These are phyloP conservation scores for Mungos mungo DNA, from an alignment of 2,113 vertebrate genomes.

Conservation along the genomic window DNA sequence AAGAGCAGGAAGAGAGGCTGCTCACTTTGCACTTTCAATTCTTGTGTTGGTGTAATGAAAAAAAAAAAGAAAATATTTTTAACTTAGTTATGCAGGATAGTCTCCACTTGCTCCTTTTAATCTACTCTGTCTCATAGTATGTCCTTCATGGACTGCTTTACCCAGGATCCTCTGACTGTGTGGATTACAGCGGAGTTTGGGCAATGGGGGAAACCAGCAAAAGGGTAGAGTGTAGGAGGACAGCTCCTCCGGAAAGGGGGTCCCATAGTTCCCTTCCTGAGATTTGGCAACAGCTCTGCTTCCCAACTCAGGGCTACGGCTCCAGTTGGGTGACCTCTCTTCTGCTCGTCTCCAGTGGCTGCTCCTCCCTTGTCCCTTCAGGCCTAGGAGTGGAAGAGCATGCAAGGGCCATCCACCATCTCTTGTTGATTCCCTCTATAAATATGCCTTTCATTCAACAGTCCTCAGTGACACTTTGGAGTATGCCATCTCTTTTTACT, in stretches of 20 bases:
- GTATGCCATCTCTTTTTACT: background rate
- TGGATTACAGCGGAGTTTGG: background rate
- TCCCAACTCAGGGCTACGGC: background rate
- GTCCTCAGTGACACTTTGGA: background rate
- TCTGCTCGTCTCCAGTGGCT: background rate
- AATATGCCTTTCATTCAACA: background rate
- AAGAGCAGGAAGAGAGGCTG: background rate
- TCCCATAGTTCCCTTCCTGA: background rate
- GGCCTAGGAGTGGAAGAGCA: background rate
- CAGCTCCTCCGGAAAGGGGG: background rate
- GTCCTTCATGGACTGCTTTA: background rate
- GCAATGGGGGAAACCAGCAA: background rate
- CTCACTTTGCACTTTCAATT: background rate
- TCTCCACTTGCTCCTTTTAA: background rate
- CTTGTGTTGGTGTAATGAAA: background rate
- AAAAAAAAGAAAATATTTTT: background rate
- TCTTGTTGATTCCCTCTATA: background rate
- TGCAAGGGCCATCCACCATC: background rate
- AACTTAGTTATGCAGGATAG: background rate
- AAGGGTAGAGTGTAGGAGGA: background rate
- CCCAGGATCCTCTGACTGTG: background rate
- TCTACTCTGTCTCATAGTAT: background rate
- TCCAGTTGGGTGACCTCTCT: background rate
- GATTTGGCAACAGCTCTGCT: background rate
- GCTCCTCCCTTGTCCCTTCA: background rate